Conservation (phyloP, 2,888 invertebrate species). For the Scaptomyza reducta region DNA sequence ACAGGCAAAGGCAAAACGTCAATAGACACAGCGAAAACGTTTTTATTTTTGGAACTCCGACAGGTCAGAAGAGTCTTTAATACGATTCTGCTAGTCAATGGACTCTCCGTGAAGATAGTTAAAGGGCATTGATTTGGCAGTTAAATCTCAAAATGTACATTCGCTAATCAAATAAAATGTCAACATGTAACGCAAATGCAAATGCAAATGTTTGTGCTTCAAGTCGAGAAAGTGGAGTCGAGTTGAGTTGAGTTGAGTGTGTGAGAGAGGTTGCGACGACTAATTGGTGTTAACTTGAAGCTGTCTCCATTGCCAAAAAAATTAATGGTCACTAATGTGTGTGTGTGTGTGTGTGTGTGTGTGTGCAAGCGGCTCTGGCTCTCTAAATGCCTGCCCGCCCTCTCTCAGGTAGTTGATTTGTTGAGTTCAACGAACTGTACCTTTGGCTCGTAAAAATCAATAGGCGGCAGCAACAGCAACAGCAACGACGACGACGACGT, state of each 20-base stretch:
- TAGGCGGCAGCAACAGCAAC: slow-evolving; percentile 50
- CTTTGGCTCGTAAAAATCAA: slow-evolving; percentile 74
- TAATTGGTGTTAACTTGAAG: slow-evolving; percentile 73
- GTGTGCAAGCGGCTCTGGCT: background rate
- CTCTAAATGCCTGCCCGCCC: background rate
- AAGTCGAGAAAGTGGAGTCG: slow-evolving; percentile 4
- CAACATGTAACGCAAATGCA: slow-evolving; percentile 17
- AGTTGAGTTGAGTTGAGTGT: background rate
- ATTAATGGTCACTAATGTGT: slow-evolving; percentile 49
- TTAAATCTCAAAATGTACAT: slow-evolving; percentile 11
- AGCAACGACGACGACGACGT: background rate
- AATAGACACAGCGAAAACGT: slow-evolving; percentile 19
- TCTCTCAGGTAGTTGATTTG: slow-evolving; percentile 26
- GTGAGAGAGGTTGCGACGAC: slow-evolving; percentile 66
- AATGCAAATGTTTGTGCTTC: slow-evolving; percentile 55
- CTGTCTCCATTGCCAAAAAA: slow-evolving; percentile 44
- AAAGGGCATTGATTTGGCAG: slow-evolving; percentile 20
- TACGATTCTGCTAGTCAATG: slow-evolving; percentile 63
- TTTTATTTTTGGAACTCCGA: slow-evolving; percentile 38
- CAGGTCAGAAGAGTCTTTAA: slow-evolving; percentile 36
- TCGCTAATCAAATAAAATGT: slow-evolving; percentile 42
- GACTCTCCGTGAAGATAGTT: slow-evolving; percentile 51
- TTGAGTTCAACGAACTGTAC: slow-evolving; percentile 68
- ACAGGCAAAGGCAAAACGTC: slow-evolving; percentile 19
- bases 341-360: too few species aligned